These are phyloP conservation scores for Schizaphis graminum DNA, from an alignment of 2,888 invertebrate genomes.

Conservation along the genomic window DNA sequence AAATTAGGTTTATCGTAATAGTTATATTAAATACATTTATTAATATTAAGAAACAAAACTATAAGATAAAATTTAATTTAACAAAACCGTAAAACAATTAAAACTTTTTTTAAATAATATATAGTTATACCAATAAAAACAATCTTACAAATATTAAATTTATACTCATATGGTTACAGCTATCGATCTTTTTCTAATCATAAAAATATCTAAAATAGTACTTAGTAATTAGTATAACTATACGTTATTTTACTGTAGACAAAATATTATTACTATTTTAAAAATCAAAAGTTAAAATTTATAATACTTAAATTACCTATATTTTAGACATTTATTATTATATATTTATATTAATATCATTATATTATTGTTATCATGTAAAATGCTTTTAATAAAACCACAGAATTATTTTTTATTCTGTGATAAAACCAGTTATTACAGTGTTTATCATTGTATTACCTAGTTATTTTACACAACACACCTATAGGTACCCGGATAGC, in stretches of 20 bases:
- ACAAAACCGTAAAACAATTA: too few relatives aligned
- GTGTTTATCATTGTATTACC: neutral
- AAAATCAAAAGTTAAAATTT: neutral
- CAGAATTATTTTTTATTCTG: too few relatives aligned
- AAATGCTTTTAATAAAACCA: neutral
- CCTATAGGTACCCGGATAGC: neutral
- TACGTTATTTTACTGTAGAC: neutral
- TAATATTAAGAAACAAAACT: too few relatives aligned
- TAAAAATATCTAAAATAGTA: neutral
- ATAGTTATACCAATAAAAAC: neutral
- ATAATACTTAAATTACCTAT: neutral
- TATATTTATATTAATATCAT: neutral
- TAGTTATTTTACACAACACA: neutral
- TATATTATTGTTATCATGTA: neutral
- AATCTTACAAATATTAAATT: neutral
- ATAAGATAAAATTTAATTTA: too few relatives aligned
- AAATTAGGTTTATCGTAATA: too few relatives aligned
- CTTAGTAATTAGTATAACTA: too few relatives aligned
- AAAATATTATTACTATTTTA: neutral
- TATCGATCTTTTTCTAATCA: neutral
- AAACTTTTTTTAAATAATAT: too few relatives aligned
- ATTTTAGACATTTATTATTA: neutral
- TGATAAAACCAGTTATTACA: neutral
- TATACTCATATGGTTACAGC: neutral
- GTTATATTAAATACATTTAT: too few relatives aligned